Conservation (phyloP, 2,797 vertebrate genomes). For the Rhyacichthys aspro region DNA sequence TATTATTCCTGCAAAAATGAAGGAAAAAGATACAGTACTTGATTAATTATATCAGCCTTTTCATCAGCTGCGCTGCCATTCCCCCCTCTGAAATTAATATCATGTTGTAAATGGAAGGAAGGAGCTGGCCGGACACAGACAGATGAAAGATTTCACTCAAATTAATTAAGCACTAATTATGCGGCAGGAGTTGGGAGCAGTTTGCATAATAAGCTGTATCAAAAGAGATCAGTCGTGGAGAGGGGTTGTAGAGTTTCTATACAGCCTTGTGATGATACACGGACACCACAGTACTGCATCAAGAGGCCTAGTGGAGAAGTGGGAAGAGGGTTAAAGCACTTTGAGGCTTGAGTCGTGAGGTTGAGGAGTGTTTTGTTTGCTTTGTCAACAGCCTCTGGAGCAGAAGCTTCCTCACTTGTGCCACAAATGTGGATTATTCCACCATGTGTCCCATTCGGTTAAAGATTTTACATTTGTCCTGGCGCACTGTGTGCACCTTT, state of each 20-base stretch:
- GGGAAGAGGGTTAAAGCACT: conserved; percentile 66
- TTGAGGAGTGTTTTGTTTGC: conserved; percentile 59
- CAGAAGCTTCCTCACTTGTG: conserved; percentile 31
- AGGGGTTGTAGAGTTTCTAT: conserved; percentile 70
- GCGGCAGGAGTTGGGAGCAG: conserved; percentile 85
- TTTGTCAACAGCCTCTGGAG: conserved; percentile 51
- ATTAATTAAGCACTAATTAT: conserved; percentile 95
- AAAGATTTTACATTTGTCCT: conserved; percentile 47
- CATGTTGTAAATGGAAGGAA: conserved; percentile 94
- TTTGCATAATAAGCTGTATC: conserved; percentile 87
- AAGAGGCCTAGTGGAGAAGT: conserved; percentile 56
- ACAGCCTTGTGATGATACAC: conserved; percentile 66
- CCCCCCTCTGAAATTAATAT: conserved; percentile 89
- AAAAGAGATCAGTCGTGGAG: conserved; percentile 81
- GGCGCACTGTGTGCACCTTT: conserved; percentile 13
- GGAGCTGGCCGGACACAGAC: conserved; percentile 89
- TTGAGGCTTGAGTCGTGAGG: conserved; percentile 43
- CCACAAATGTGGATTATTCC: conserved; percentile 35
- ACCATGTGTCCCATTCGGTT: conserved; percentile 22
- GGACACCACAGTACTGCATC: conserved; percentile 41
- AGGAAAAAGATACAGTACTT: conserved; percentile 88
- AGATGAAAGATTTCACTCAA: conserved; percentile 95
- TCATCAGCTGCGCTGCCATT: conserved; percentile 83
- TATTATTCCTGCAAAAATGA: conserved; percentile 87
- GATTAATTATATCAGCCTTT: conserved; percentile 94